phyloP scores from a whole-genome alignment of 64 coral and sea anemone species.

The Orbicella faveolata region DNA sequence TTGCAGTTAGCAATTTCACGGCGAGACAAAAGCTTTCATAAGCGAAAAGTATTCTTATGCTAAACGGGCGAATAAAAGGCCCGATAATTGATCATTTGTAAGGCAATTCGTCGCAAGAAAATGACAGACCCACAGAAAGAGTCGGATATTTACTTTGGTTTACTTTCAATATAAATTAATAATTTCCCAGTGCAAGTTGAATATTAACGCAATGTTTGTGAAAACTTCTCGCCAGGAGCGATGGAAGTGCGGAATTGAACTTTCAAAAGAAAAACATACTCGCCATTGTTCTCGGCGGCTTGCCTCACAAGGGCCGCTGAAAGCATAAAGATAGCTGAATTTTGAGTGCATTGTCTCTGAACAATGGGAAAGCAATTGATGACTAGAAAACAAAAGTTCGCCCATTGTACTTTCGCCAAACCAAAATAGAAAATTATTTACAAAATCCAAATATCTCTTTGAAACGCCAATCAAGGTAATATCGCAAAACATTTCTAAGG shows the following conservation, averaged over 20 bases:
- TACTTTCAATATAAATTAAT: slow-evolving; percentile 99
- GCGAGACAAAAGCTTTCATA: slow-evolving; percentile 81
- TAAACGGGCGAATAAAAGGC: slow-evolving; percentile 93
- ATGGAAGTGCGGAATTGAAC: slow-evolving; percentile 62
- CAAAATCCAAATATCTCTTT: slow-evolving; percentile 97
- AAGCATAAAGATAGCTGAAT: slow-evolving; percentile 78
- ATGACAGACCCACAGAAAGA: slow-evolving; percentile 75
- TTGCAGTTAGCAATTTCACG: slow-evolving; percentile 82
- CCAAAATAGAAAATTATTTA: slow-evolving; percentile 96
- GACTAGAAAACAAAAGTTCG: slow-evolving; percentile 62
- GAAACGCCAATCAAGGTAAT: slow-evolving; percentile 92
- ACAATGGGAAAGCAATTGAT: slow-evolving; percentile 88
- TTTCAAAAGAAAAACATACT: slow-evolving; percentile 85
- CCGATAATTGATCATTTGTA: slow-evolving; percentile 99
- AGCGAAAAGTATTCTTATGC: slow-evolving; percentile 93
- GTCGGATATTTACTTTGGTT: slow-evolving; percentile 96
- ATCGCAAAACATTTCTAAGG: slow-evolving; percentile 74
- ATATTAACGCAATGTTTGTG: slow-evolving; percentile 91
- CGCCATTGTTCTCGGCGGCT: slow-evolving; percentile 59
- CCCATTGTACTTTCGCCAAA: slow-evolving; percentile 71
- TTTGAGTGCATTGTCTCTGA: slow-evolving; percentile 74
- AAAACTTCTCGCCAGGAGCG: slow-evolving; percentile 33
- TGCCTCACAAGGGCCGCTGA: slow-evolving; percentile 68
- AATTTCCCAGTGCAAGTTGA: slow-evolving; percentile 79
- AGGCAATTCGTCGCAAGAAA: slow-evolving; percentile 91